Percentiles rank a stretch among this genome's conserved stretches.
Evolutionary conservation across 2,113 vertebrate genomes (phyloP).

Genomic region (Platichthys flesus): DNA sequence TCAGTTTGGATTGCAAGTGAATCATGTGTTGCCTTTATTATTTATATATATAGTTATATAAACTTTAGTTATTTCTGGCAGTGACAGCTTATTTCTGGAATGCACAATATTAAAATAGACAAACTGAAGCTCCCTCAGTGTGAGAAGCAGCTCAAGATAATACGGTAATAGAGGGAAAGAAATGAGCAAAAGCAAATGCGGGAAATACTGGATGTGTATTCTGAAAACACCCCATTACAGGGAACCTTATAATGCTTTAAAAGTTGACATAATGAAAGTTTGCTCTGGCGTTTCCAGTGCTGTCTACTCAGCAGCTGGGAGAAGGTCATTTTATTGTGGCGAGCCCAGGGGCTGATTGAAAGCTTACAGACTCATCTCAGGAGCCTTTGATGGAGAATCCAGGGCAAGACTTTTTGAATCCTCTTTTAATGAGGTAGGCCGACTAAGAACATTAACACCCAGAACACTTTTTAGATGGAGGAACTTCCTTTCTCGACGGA

Average conservation of each 20-base stretch:
- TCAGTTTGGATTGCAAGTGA: not conserved
- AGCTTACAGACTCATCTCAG: slow-evolving; percentile 21
- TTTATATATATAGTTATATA: too few relatives aligned
- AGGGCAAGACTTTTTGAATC: slow-evolving; percentile 27
- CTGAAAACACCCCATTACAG: not conserved
- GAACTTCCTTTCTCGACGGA: slow-evolving; percentile 4
- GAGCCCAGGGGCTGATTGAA: slow-evolving; percentile 43
- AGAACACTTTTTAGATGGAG: not conserved
- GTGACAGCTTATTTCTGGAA: too few relatives aligned
- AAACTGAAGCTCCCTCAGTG: too few relatives aligned
- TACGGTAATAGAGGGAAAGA: not conserved
- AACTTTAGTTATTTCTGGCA: too few relatives aligned
- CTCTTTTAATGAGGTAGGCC: slow-evolving; percentile 34
- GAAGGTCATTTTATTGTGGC: slow-evolving; percentile 50
- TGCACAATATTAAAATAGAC: too few relatives aligned
- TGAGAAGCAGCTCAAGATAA: too few relatives aligned
- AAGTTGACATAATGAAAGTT: slow-evolving; percentile 11
- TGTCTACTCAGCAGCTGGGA: slow-evolving; percentile 49
- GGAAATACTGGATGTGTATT: not conserved
- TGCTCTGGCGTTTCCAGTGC: slow-evolving; percentile 25
- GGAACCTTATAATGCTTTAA: not conserved
- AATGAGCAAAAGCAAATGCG: not conserved
- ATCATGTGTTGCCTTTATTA: not conserved
- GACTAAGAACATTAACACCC: slow-evolving; percentile 11
- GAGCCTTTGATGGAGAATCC: slow-evolving; percentile 34